Evolutionary conservation across 92 coral and sea anemone species (phyloP), one percentile per base, ranked within the genome.

Genomic region (Porites lobata): DNA sequence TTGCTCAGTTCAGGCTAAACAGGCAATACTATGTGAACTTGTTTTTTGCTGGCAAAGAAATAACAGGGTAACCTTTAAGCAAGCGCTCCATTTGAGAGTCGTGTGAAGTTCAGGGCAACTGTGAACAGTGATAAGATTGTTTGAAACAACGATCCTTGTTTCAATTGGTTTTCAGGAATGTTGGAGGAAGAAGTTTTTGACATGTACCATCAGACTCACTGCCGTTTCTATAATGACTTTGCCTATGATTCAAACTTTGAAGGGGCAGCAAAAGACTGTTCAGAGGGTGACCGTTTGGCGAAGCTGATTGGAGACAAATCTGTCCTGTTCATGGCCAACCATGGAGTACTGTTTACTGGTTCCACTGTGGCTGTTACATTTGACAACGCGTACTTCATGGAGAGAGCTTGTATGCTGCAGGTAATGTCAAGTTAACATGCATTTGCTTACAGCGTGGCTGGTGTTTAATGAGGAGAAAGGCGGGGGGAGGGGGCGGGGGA

Each of bases 361-460:
- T 53, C 72, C 13, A 79, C 75, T 52, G 98, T 89, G 7, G 98
- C 98, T 13, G 70, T 77, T 13, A 88, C 96, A 38, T 94, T 94
- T 72, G 86, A 87, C 77, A 84, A 89, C 53, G 73, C 71, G 1
- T 93, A 93, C 81, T 92, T 86, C 57, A 77, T 94, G 87, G 96
- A 94, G 69, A 86, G 98, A 13, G 92, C 98, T 67, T 94, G 98
- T 70, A 71, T 79, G 93, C 69, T 80, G 76, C 98, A 94, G 96
- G 98, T 94, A 79, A 50, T 1, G 7, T 9, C 2, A 67, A 14
- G 11, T 56, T 10, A 56, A 56, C 61, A 56, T 9, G 5, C 11
- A 2, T 56, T 14, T 1, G 13, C 61, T 56, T 38, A 38, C 47
- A 38, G 5, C 47, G 47, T 4, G 47, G 47, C 47, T 3, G 47